Percentiles rank a stretch among this genome's conserved stretches.
These are phyloP conservation scores for Anguilla marmorata DNA, from an alignment of 2,797 vertebrate genomes.

Conservation along the genomic window DNA sequence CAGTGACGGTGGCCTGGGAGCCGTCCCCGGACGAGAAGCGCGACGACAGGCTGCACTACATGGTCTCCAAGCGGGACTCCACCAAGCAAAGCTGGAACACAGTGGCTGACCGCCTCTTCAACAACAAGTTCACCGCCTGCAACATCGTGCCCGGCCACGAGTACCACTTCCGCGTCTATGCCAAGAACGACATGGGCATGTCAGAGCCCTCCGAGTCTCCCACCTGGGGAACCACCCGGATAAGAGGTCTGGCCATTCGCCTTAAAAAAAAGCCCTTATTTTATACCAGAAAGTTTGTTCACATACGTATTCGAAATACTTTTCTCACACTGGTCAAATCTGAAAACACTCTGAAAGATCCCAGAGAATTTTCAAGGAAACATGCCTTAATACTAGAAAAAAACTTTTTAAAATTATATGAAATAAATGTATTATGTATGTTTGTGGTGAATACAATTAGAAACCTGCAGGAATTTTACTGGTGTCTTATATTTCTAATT, in stretches of 20 bases:
- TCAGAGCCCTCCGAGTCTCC: slow-evolving; percentile 80
- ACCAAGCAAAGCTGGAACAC: slow-evolving; percentile 69
- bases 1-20: slow-evolving; percentile 81
- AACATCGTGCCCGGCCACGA: slow-evolving; percentile 75
- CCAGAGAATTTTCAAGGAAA: background rate
- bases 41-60: slow-evolving; percentile 75
- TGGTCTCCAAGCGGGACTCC: slow-evolving; percentile 74
- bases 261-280: background rate
- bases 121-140: slow-evolving; percentile 80
- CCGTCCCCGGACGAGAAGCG: slow-evolving; percentile 80
- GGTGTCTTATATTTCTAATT: background rate
- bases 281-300: background rate
- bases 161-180: slow-evolving; percentile 83
- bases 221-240: slow-evolving; percentile 72
- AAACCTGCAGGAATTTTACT: background rate
- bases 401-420: background rate
- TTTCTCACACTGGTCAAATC: background rate
- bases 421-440: background rate
- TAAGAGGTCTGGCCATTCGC: slow-evolving; percentile 65
- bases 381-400: background rate
- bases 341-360: background rate
- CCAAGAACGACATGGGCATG: slow-evolving; percentile 80
- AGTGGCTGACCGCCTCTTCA: slow-evolving; percentile 78
- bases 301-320: background rate
- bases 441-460: background rate